Evolutionary conservation across 1,140 invertebrate species (phyloP).

Genomic region (Caligus rogercresseyi): DNA sequence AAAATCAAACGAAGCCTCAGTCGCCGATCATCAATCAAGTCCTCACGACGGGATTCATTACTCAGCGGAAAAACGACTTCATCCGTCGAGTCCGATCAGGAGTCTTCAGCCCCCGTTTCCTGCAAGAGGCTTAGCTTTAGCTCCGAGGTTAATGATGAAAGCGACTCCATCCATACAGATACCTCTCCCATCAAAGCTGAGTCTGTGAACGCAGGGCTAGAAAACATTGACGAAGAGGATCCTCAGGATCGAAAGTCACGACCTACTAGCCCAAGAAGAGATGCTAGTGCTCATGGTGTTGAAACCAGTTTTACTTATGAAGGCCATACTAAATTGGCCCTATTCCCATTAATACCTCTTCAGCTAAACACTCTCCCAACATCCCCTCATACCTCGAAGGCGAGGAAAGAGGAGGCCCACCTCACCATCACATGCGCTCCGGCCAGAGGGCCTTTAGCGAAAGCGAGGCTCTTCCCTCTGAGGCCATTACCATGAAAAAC

Average conservation of each 20-base stretch:
- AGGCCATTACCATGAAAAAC: not conserved
- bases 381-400: not conserved
- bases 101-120: not conserved
- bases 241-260: not conserved
- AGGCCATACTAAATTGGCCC: not conserved
- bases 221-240: not conserved
- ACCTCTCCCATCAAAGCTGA: not conserved
- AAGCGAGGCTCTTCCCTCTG: slow-evolving; percentile 2
- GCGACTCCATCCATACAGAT: not conserved
- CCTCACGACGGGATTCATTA: not conserved
- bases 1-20: not conserved
- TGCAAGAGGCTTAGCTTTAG: not conserved
- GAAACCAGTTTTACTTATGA: not conserved
- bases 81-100: not conserved
- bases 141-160: not conserved
- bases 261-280: no score
- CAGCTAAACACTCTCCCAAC: not conserved
- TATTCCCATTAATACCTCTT: not conserved
- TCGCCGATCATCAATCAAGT: not conserved
- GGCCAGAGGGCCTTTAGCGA: slow-evolving; percentile 14
- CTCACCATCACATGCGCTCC: not conserved
- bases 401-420: not conserved
- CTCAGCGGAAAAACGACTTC: not conserved
- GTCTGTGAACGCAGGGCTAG: not conserved
- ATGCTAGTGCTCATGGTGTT: no score